Percentiles rank a stretch among this genome's conserved stretches.
Conservation (phyloP, 2,888 invertebrate genomes). For the Aphidoletes aphidimyza region DNA sequence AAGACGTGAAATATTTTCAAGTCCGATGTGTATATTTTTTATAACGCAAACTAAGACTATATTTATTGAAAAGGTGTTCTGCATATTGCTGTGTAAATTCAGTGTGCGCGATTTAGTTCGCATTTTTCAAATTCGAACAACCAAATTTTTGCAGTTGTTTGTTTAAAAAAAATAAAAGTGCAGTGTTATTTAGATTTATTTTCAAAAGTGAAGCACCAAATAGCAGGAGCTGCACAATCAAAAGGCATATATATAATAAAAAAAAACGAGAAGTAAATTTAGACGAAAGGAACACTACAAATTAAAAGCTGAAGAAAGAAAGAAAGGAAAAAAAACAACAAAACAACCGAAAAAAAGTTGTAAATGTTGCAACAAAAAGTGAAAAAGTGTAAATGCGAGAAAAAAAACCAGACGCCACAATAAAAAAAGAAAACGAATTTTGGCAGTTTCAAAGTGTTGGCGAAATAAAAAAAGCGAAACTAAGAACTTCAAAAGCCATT, state of each 20-base stretch:
- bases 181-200: slow-evolving; percentile 50
- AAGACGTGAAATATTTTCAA: slow-evolving; percentile 54
- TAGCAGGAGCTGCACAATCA: slow-evolving; percentile 28
- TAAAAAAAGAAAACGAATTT: neutral
- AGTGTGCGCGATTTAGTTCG: slow-evolving; percentile 37
- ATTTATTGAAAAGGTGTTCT: slow-evolving; percentile 50
- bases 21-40: slow-evolving; percentile 54
- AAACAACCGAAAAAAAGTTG: neutral
- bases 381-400: neutral
- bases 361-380: neutral
- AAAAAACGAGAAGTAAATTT: neutral
- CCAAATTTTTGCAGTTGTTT: neutral
- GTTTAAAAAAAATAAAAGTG: no score
- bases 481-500: neutral
- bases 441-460: neutral
- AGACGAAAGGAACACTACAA: no score
- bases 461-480: neutral
- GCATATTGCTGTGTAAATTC: slow-evolving; percentile 35
- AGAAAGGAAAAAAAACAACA: neutral
- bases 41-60: slow-evolving; percentile 54
- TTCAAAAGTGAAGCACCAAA: slow-evolving; percentile 26
- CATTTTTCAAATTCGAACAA: slow-evolving; percentile 23
- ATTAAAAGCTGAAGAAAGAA: neutral
- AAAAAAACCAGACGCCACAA: no score
- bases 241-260: no score